Base-by-base conservation (phyloP, 1,140 invertebrate species). In the Habropoda laboriosa region DNA sequence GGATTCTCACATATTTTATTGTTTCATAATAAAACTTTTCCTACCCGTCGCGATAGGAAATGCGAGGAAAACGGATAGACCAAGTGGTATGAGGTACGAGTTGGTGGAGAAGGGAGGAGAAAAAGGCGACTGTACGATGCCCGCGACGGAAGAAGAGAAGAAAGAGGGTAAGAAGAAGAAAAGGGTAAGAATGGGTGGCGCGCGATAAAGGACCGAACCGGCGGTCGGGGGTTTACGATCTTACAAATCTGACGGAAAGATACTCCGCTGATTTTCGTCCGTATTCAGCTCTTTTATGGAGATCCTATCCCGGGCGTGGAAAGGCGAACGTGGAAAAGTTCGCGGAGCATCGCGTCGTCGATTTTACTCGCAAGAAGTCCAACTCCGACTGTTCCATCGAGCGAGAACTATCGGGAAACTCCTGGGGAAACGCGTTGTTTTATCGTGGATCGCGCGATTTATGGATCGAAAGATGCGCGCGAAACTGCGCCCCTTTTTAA, bases 1-100 rank as follows among this genome's bases (percentile, higher is more conserved):
- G 57, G 82, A 86, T 87, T 88, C 81, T 89, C 88, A 90, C 90
- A 90, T 91, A 90, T 92, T 92, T 92, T 92, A 92, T 92, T 92
- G 90, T 92, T 92, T 92, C 88, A 88, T 91, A 92, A 92, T 92
- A 92, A 92, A 92, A 92, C 85, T 92, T 68, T 92, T 76, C 68
- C 80, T 66, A 81, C 68, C n/a, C 38, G 79, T 86, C 80, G 82
- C 87, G 88, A 90, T 89, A 87, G 82, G 61, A 32, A 68, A 79
- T n/a, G 79, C 75, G 80, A 80, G 87, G 68, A 61, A 51, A 32
- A 16, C 30, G 61, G 66, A 51, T 49, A 73, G 55, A 45, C 6
- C 27, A 53, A 2, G 40, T n/a, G n/a, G n/a, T n/a, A n/a, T n/a
- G n/a, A n/a, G n/a, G n/a, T n/a, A n/a, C n/a, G 24, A n/a, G 18